A percentile compares a stretch with the other conserved stretches of the same genome.
Evolutionary conservation across 2,888 invertebrate genomes (phyloP).

Genomic region (Zygothrica quintamaculata): DNA sequence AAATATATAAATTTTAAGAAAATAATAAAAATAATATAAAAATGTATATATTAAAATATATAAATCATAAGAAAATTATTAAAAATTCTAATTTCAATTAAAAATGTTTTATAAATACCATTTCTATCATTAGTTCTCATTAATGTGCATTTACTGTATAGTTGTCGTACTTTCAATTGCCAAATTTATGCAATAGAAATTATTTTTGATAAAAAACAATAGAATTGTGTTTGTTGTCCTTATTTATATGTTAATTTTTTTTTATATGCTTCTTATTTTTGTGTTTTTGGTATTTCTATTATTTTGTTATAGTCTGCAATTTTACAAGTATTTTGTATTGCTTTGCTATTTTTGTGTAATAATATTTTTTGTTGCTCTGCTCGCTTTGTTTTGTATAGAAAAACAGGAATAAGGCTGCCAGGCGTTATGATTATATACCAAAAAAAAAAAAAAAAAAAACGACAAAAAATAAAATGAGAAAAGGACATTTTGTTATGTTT

Average conservation of each 20-base stretch:
- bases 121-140: no score
- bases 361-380: constrained; percentile 60
- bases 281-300: constrained; percentile 36
- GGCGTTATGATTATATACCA: constrained; percentile 50
- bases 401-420: constrained; percentile 63
- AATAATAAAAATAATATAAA: no score
- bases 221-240: constrained; percentile 50
- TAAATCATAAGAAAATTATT: no score
- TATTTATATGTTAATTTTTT: constrained; percentile 71
- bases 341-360: constrained; percentile 56
- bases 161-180: constrained; percentile 74
- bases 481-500: constrained; percentile 55
- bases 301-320: constrained; percentile 46
- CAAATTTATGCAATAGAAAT: constrained; percentile 66
- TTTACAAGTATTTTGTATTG: constrained; percentile 58
- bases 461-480: no score
- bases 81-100: no score
- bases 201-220: constrained; percentile 70
- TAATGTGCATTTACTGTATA: no score
- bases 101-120: no score
- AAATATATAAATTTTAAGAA: no score
- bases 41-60: no score
- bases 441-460: no score
- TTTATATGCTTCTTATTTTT: constrained; percentile 36
- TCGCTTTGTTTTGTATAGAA: constrained; percentile 68